Evolutionary conservation across 2,797 vertebrate species (phyloP).

Genomic region (Mormyrops attenuatus): DNA sequence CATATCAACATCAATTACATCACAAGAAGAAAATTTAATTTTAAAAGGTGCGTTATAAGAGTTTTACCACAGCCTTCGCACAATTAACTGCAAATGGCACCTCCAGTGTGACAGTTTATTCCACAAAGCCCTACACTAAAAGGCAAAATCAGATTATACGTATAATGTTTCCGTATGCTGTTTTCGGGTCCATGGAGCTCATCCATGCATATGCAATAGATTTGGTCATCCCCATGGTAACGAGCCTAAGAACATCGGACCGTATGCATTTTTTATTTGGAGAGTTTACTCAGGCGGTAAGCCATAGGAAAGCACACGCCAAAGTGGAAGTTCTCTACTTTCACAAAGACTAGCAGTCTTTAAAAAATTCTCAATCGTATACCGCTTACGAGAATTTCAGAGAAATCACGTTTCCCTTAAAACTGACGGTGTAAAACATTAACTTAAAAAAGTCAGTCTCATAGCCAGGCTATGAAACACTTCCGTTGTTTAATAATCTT

Average conservation of each 20-base stretch:
- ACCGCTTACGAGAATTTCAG: background rate
- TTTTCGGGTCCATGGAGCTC: constrained; percentile 61
- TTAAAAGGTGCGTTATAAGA: background rate
- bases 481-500: background rate
- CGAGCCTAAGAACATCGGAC: constrained; percentile 55
- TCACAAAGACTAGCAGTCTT: background rate
- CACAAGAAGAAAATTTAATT: background rate
- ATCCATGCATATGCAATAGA: constrained; percentile 69
- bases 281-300: constrained; percentile 56
- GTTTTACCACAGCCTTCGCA: constrained; percentile 41
- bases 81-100: constrained; percentile 41
- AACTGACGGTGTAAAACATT: background rate
- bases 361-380: background rate
- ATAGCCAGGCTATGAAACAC: background rate
- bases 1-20: background rate
- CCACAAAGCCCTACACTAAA: constrained; percentile 56
- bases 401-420: background rate
- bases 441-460: background rate
- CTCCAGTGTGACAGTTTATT: constrained; percentile 44
- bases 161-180: constrained; percentile 51
- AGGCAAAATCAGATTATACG: constrained; percentile 66
- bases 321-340: background rate
- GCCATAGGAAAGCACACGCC: constrained; percentile 20
- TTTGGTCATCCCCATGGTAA: constrained; percentile 74
- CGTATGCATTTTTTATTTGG: constrained; percentile 62